A percentile compares a stretch with the other conserved stretches of the same genome.
phyloP scores from a whole-genome alignment of 2,113 vertebrate species.

The Tupaia chinensis region DNA sequence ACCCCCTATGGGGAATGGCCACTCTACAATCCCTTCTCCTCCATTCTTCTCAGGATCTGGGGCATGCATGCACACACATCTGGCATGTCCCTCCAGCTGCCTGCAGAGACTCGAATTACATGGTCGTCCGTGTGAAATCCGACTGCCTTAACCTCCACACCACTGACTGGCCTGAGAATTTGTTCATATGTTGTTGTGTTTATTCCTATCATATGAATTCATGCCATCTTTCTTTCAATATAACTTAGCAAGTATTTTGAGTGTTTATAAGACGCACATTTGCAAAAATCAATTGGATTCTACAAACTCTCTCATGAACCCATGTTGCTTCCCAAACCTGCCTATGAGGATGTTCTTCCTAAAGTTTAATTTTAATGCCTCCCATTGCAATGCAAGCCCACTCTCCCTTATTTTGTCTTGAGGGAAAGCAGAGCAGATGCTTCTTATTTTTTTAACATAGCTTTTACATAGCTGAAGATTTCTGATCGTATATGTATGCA shows the following conservation, averaged over 20 bases:
- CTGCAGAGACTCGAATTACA: no score
- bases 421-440: constrained; percentile 45
- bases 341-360: neutral
- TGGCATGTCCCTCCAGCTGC: no score
- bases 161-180: no score
- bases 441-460: neutral
- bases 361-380: constrained; percentile 50
- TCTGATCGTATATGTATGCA: neutral
- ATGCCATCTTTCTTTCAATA: neutral
- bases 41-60: no score
- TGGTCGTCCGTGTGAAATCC: no score
- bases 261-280: neutral
- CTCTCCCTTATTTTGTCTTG: neutral
- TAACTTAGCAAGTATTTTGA: constrained; percentile 22
- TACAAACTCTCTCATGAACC: neutral
- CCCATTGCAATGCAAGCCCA: neutral
- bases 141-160: no score
- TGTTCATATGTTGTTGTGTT: neutral
- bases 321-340: neutral
- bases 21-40: no score
- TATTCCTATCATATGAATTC: neutral
- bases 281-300: neutral
- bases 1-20: no score
- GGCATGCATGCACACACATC: no score
- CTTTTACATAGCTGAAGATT: constrained; percentile 1